phyloP scores from a whole-genome alignment of 53 echinoderm and acorn worm genomes.

The Paracentrotus lividus region DNA sequence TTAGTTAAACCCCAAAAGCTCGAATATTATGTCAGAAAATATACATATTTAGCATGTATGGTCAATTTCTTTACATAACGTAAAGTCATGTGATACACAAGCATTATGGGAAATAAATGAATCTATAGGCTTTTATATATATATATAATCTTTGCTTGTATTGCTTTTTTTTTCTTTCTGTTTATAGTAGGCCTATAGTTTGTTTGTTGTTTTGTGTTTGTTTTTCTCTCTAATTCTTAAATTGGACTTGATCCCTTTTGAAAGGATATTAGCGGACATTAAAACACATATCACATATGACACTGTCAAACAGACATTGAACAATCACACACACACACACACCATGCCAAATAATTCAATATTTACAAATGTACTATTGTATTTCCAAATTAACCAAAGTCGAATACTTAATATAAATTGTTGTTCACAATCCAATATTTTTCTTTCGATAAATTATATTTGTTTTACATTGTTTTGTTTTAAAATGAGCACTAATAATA shows the following conservation, averaged over 20 bases:
- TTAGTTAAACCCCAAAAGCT: too few relatives aligned
- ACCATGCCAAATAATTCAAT: not conserved
- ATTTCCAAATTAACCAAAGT: conserved; percentile 30
- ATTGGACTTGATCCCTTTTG: not conserved
- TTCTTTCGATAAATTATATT: not conserved
- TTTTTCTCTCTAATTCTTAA: too few relatives aligned
- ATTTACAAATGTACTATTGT: not conserved
- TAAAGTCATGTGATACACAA: too few relatives aligned
- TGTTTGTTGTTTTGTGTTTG: too few relatives aligned
- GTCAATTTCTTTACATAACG: too few relatives aligned
- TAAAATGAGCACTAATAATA: not conserved
- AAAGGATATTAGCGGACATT: not conserved
- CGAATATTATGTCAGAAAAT: too few relatives aligned
- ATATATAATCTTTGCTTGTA: too few relatives aligned
- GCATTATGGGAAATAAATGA: too few relatives aligned
- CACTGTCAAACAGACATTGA: conserved; percentile 9
- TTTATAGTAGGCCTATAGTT: too few relatives aligned
- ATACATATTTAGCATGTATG: too few relatives aligned
- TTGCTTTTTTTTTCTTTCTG: too few relatives aligned
- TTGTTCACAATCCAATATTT: not conserved
- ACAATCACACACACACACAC: not conserved
- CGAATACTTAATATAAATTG: not conserved
- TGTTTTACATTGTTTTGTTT: not conserved
- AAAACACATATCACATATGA: not conserved
- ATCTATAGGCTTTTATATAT: too few relatives aligned